Evolutionary conservation across 2,888 invertebrate species (phyloP).

Genomic region (Polyommatus icarus): DNA sequence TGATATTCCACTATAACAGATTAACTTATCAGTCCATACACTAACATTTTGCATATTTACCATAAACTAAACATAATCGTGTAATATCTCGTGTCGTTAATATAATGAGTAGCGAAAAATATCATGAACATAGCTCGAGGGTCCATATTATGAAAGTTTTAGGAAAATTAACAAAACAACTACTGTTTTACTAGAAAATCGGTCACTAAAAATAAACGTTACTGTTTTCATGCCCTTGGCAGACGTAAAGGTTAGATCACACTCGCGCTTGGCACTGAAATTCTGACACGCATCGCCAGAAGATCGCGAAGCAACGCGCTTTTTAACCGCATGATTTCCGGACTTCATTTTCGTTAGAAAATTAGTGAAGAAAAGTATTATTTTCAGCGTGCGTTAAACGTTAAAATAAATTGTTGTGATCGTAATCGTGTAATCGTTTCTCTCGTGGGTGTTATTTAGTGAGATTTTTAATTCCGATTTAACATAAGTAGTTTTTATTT

Average conservation of each 20-base stretch:
- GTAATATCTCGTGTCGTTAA: neutral
- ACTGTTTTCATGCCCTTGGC: conserved; percentile 47
- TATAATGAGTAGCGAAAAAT: neutral
- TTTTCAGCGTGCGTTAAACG: neutral
- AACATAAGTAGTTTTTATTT: too few relatives aligned
- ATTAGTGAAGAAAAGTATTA: neutral
- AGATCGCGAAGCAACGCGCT: conserved; percentile 18
- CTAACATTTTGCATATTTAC: too few relatives aligned
- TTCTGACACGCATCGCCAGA: conserved; percentile 20
- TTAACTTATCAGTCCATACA: too few relatives aligned
- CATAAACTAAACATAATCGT: too few relatives aligned
- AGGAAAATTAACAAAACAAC: conserved; percentile 39
- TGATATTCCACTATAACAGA: too few relatives aligned
- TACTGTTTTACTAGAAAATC: conserved; percentile 41
- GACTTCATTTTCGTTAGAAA: neutral
- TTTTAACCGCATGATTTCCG: conserved; percentile 2
- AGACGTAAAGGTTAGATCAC: conserved; percentile 43
- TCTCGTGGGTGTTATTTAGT: too few relatives aligned
- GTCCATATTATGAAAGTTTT: neutral
- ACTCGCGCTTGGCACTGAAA: conserved; percentile 40
- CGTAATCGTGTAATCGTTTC: too few relatives aligned
- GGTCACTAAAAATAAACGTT: conserved; percentile 45
- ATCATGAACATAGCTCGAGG: neutral
- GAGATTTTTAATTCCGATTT: too few relatives aligned
- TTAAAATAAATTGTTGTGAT: neutral